These are phyloP conservation scores for Danaus melanippus DNA, from an alignment of 1,140 invertebrate genomes.

Conservation along the genomic window DNA sequence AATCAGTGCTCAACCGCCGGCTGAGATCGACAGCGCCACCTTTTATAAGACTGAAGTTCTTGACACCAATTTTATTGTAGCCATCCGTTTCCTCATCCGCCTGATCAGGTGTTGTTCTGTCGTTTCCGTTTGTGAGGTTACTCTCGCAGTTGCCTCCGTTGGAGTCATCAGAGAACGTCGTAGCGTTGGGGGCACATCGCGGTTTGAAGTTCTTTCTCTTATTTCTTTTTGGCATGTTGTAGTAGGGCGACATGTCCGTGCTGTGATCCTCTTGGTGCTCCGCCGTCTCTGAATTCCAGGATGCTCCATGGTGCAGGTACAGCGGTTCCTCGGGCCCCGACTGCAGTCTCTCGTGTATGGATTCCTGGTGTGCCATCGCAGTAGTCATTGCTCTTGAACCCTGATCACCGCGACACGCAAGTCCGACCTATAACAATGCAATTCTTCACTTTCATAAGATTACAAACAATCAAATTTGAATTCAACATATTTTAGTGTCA, in stretches of 20 bases:
- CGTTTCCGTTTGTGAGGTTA: slow-evolving; percentile 66
- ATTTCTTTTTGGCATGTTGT: slow-evolving; percentile 74
- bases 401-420: slow-evolving; percentile 47
- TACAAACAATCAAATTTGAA: slow-evolving; percentile 64
- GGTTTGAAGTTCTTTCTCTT: slow-evolving; percentile 81
- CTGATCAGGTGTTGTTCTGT: slow-evolving; percentile 51
- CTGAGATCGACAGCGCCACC: slow-evolving; percentile 66
- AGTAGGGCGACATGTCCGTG: slow-evolving; percentile 64
- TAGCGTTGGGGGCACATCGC: slow-evolving; percentile 72
- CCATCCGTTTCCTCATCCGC: slow-evolving; percentile 46
- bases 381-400: slow-evolving; percentile 65
- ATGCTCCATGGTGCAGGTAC: slow-evolving; percentile 58
- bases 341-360: slow-evolving; percentile 65
- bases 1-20: slow-evolving; percentile 66
- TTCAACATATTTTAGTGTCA: slow-evolving; percentile 60
- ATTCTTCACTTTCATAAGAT: slow-evolving; percentile 34
- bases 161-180: slow-evolving; percentile 67
- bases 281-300: slow-evolving; percentile 48
- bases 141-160: slow-evolving; percentile 61
- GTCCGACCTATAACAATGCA: slow-evolving; percentile 53
- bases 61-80: slow-evolving; percentile 64
- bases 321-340: slow-evolving; percentile 50
- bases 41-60: slow-evolving; percentile 67
- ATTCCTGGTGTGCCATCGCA: slow-evolving; percentile 68
- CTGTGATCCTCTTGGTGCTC: slow-evolving; percentile 64